Evolutionary conservation across 2,888 invertebrate genomes (phyloP).

Genomic region (Pyrgus malvae): DNA sequence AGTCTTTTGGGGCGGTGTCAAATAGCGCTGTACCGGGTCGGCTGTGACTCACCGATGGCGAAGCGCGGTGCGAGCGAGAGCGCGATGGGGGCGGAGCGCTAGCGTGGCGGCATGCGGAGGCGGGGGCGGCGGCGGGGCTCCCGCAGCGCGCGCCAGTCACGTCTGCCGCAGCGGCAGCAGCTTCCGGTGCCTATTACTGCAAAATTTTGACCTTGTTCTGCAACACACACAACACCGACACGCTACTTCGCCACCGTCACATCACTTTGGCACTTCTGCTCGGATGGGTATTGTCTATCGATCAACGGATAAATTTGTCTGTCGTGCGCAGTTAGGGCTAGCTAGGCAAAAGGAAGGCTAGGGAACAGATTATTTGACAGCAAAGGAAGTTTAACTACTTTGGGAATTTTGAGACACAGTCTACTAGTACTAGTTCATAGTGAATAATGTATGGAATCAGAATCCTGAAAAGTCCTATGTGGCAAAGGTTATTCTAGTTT

Average conservation of each 20-base stretch:
- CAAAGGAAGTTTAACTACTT: no score
- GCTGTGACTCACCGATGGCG: slow-evolving; percentile 32
- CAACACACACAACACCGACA: slow-evolving; percentile 46
- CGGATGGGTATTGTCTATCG: no score
- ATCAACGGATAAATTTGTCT: no score
- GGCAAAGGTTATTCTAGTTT: no score
- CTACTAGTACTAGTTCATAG: no score
- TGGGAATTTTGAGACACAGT: no score
- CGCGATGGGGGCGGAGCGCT: slow-evolving; percentile 33
- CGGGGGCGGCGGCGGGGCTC: slow-evolving; percentile 43
- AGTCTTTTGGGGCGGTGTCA: no score
- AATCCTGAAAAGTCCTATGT: no score
- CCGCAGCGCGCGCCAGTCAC: slow-evolving; percentile 88
- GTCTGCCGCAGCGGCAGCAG: slow-evolving; percentile 98
- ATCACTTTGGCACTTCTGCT: not conserved
- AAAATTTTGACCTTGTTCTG: slow-evolving; percentile 95
- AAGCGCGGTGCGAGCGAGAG: slow-evolving; percentile 29
- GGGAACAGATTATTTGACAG: no score
- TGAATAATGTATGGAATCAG: no score
- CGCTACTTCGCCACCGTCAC: slow-evolving; percentile 30
- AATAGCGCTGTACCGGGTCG: not conserved
- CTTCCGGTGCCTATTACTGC: slow-evolving; percentile 98
- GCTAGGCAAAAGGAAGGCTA: no score
- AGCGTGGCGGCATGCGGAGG: slow-evolving; percentile 45
- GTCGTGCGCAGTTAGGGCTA: no score